Base-by-base conservation (phyloP, 2,113 vertebrate species). In the Lepus europaeus region DNA sequence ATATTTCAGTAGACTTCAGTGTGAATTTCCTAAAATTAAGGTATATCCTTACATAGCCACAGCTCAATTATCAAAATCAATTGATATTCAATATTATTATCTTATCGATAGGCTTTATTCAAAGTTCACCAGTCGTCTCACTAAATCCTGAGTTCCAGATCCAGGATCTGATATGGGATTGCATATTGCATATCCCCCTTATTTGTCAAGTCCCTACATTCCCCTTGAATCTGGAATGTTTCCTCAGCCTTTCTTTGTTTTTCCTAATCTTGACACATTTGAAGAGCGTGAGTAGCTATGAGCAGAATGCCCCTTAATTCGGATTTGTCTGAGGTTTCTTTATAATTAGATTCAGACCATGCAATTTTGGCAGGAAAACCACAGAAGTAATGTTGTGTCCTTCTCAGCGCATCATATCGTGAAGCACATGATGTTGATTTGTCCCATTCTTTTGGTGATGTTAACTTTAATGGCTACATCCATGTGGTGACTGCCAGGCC, bases 251-350 rank as follows among this genome's bases (percentile, higher is more conserved):
- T 70, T 64, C 25, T 85, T 83, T 92, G 45, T 95, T 53, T 95
- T 92, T 95, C 51, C 29, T 78, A 72, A 95, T 87, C 82, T 91
- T 91, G 76, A 90, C 79, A 87, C 73, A 70, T 74, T 95, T 66
- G 74, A 92, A 90, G 66, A 68, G 53, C 36, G 90, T 56, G 70
- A n/a, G 84, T 49, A 59, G 64, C 81, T 80, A 59, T 96, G 77
- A 86, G 31, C 61, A 82, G 82, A 89, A 87, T 91, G 53, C 86
- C 68, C 72, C 64, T 96, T 95, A 89, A 94, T 84, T 94, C 91
- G 86, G 66, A 76, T 92, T 95, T 92, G 74, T 94, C 79, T 96
- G 93, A 92, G 70, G 29, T 95, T 97, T 95, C 77, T 89, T 92
- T 86, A 49, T 95, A 96, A 95, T 95, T 93, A 89, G 89, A 85